Evolutionary conservation across 2,113 vertebrate species (phyloP), one percentile per base, ranked within the genome.

Genomic region (Gopherus evgoodei): DNA sequence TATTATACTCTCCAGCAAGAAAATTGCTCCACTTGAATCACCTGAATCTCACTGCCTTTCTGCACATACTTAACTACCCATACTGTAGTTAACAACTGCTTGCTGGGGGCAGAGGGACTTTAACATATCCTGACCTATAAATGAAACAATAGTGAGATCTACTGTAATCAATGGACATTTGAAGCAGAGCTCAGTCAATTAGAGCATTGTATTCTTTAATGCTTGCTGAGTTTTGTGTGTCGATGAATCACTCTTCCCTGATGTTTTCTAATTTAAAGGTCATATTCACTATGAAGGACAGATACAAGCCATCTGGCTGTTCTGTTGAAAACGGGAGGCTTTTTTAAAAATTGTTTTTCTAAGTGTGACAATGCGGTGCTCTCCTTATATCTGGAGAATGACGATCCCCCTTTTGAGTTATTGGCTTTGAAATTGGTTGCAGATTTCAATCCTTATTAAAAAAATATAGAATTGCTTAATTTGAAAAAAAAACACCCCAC

Each of bases 191-290:
- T 94, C 89, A 87, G 83, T 49, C 89, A 89, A 90, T 92, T 54
- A 93, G 59, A 90, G 88, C 82, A 53, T 44, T 89, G 75, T 42
- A 6, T 89, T 38, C 91, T 95, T 86, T 91, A 92, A 93, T 75
- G 72, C 83, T 90, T 93, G 84, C 90, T 3, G 80, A 96, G 91
- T 93, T 92, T 97, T 96, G 83, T 95, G 90, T 6, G 3, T 57
- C 62, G 88, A 62, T 95, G 93, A 94, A 96, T 97, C 90, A 93
- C 54, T 2, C 52, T 89, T 94, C 96, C 92, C 91, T 90, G 44
- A 83, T 94, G 91, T 95, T 93, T 91, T 93, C 96, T 89, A 96
- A 96, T 96, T 95, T 93, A 97, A 98, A 97, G 96, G 91, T 97
- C 94, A 95, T 75, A 94, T 92, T 81, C 94, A 59, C 83, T 91